Evolutionary conservation across 2,888 invertebrate species (phyloP).

Genomic region (Drosophila mimetica): DNA sequence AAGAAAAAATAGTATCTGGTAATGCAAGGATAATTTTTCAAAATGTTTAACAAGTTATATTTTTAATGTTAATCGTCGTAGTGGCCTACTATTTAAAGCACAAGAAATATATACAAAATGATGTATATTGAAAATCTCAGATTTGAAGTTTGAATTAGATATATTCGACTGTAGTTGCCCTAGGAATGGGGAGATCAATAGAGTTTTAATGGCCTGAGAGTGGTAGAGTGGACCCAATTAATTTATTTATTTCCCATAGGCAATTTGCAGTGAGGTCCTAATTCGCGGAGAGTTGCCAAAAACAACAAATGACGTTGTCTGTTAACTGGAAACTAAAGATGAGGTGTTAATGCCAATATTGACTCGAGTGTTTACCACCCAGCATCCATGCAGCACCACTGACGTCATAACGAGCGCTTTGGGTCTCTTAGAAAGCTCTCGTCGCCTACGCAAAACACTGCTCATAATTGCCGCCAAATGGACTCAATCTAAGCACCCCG

Average conservation of each 20-base stretch:
- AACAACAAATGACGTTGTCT: constrained; percentile 44
- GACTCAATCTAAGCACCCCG: constrained; percentile 11
- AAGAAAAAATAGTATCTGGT: too few relatives aligned
- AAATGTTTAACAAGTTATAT: too few relatives aligned
- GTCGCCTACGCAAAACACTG: constrained; percentile 3
- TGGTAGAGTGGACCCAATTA: constrained; percentile 24
- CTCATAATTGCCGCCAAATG: not conserved
- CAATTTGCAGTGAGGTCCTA: constrained; percentile 39
- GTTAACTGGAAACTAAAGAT: constrained; percentile 35
- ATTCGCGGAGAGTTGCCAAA: constrained; percentile 21
- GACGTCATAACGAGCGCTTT: constrained; percentile 49
- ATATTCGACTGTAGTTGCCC: not conserved
- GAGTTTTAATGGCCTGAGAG: not conserved
- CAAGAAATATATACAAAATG: too few relatives aligned
- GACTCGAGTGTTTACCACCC: constrained; percentile 37
- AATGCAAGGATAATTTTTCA: too few relatives aligned
- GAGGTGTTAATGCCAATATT: constrained; percentile 43
- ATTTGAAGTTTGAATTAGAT: not conserved
- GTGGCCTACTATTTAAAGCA: too few relatives aligned
- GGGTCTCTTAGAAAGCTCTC: constrained; percentile 24
- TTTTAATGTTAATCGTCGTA: too few relatives aligned
- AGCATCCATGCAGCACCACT: constrained; percentile 28
- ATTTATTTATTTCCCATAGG: constrained; percentile 35
- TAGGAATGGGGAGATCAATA: not conserved
- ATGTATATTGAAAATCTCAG: too few relatives aligned